Base-by-base conservation (phyloP, 1,140 invertebrate genomes). In the Leptonema lineaticorne region DNA sequence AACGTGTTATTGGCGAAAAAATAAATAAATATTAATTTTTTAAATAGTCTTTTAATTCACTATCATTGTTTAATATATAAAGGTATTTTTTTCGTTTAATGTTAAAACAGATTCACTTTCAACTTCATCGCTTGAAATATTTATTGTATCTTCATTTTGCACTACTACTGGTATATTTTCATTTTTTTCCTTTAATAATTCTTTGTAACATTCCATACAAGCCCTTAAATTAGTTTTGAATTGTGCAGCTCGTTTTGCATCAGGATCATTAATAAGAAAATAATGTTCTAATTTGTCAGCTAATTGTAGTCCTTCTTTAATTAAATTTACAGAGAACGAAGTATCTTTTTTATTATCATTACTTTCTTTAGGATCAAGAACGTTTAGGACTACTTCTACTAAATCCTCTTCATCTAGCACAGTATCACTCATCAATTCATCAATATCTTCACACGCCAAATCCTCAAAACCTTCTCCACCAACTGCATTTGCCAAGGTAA, bases 401-500 rank as follows among this genome's bases (percentile, higher is more conserved):
- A 53, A 53, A 53, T 53, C 48, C 24, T 53, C 18, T 53, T 53
- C 48, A 53, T 53, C 14, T 18, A 53, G 24, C 4, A 22, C 48
- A 7, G 16, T 28, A 26, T 58, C 16, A 33, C 5, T 58, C 5
- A 29, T 33, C 6, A 28, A 58, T 58, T 29, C 26, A 29, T 58
- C 5, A 58, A 58, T 33, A 58, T 58, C 56, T 16, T 58, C 16
- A 5, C 6, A 14, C 28, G 7, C 30, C 29, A 58, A 29, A 58
- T 58, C 27, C 1, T 33, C 56, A 33, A 58, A 58, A 22, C 20
- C 7, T 53, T 53, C 20, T 6, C 7, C 48, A 27, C 48, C 48
- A 4, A 53, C 18, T 5, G 59, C 9, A 14, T 46, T 65, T 16
- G 65, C 58, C 16, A 68, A 60, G 29, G 37, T 60, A 16, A 71